Conservation (phyloP, 2,797 vertebrate genomes). For the Betta splendens region DNA sequence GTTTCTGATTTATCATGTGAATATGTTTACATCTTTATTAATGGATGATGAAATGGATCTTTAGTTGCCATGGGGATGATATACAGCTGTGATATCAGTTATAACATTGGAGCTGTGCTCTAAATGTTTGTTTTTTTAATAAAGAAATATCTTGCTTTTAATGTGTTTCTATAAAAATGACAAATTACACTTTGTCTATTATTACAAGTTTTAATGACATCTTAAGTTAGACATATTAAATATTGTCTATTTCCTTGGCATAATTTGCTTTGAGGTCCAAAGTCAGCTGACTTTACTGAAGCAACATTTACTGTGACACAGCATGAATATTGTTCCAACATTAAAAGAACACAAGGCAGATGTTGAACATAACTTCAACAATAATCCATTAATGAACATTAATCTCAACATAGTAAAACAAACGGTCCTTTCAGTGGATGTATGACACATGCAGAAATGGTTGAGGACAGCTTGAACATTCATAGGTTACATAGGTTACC, state of each 20-base stretch:
- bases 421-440: constrained; percentile 3
- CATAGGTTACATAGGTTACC: not conserved
- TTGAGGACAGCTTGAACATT: constrained; percentile 7
- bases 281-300: constrained; percentile 36
- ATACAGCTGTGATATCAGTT: constrained; percentile 32
- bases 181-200: constrained; percentile 17
- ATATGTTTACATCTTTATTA: not conserved
- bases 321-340: constrained; percentile 14
- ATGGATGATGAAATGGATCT: constrained; percentile 11
- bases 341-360: constrained; percentile 13
- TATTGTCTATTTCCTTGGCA: constrained; percentile 69
- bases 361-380: constrained; percentile 29
- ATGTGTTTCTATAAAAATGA: not conserved
- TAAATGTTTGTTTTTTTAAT: constrained; percentile 39
- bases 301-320: not conserved
- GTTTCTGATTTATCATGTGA: not conserved
- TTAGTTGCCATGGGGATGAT: constrained; percentile 57
- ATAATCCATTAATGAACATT: constrained; percentile 5
- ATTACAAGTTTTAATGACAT: constrained; percentile 73
- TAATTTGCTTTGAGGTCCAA: constrained; percentile 48
- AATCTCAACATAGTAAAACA: constrained; percentile 8
- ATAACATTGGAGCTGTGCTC: constrained; percentile 70
- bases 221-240: constrained; percentile 72
- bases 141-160: constrained; percentile 33
- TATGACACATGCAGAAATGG: not conserved